These are phyloP conservation scores for Atrina japonica DNA, from an alignment of 2,888 invertebrate species.

Conservation along the genomic window DNA sequence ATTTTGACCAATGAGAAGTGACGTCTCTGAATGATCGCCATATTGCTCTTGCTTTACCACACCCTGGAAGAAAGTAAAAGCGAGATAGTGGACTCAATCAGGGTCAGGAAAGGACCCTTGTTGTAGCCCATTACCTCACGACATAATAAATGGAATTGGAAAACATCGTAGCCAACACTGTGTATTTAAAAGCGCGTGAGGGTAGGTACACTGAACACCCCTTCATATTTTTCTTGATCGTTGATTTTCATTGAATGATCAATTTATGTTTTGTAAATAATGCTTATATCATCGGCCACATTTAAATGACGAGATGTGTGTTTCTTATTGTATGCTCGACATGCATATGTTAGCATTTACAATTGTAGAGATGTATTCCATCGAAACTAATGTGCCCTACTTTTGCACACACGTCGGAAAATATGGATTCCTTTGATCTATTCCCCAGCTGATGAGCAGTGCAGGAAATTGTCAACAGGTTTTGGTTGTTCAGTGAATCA, in stretches of 20 bases:
- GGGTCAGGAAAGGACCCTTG: slow-evolving; percentile 70
- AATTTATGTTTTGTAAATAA: too few species aligned
- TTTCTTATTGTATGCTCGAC: background rate
- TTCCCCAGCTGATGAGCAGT: too few species aligned
- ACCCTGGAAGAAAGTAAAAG: slow-evolving; percentile 66
- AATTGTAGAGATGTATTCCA: too few species aligned
- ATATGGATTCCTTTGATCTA: too few species aligned
- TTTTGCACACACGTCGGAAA: too few species aligned
- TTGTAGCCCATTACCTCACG: slow-evolving; percentile 66
- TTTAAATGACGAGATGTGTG: background rate
- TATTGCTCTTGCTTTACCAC: slow-evolving; percentile 73
- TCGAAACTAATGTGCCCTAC: too few species aligned
- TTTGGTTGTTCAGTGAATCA: too few species aligned
- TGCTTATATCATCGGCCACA: background rate
- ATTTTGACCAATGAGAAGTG: slow-evolving; percentile 65
- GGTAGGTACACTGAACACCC: slow-evolving; percentile 65
- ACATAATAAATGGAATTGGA: slow-evolving; percentile 79
- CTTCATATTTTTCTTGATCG: slow-evolving; percentile 12
- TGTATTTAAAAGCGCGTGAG: slow-evolving; percentile 80
- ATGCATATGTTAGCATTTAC: too few species aligned
- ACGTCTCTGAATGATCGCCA: slow-evolving; percentile 63
- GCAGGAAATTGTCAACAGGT: too few species aligned
- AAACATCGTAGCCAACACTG: slow-evolving; percentile 81
- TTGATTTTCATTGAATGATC: slow-evolving; percentile 5
- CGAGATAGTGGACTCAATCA: slow-evolving; percentile 65